Conservation (phyloP, 2,888 invertebrate species). For the Clepsis dumicolana region DNA sequence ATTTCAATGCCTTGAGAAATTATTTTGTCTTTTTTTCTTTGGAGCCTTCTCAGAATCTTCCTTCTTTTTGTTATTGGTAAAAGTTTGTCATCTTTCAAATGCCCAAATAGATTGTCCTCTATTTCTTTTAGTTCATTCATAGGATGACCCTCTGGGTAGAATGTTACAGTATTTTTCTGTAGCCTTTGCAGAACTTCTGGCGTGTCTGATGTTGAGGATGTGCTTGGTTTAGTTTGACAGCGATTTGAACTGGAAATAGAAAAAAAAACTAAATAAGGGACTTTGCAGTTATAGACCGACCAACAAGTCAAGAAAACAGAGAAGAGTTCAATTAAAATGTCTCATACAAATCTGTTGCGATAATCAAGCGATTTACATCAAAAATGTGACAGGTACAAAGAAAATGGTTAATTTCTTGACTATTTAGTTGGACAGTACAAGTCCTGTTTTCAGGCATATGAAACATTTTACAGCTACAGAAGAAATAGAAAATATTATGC, state of each 20-base stretch:
- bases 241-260: slow-evolving; percentile 53
- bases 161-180: slow-evolving; percentile 56
- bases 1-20: slow-evolving; percentile 58
- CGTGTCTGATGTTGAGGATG: slow-evolving; percentile 55
- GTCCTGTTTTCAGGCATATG: not conserved
- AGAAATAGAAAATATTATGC: not conserved
- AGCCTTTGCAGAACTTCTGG: slow-evolving; percentile 55
- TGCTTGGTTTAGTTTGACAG: slow-evolving; percentile 52
- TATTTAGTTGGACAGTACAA: too few relatives aligned
- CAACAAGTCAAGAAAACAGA: too few relatives aligned
- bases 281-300: too few relatives aligned
- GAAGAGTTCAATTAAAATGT: too few relatives aligned
- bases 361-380: too few relatives aligned
- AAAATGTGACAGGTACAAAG: too few relatives aligned
- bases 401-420: too few relatives aligned
- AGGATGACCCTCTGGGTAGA: slow-evolving; percentile 79
- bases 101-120: slow-evolving; percentile 79
- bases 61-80: slow-evolving; percentile 74
- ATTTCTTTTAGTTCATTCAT: slow-evolving; percentile 83
- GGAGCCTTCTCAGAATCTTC: slow-evolving; percentile 79
- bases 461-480: not conserved
- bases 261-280: not conserved
- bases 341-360: too few relatives aligned
- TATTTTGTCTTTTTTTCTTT: slow-evolving; percentile 72
- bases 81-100: slow-evolving; percentile 69